Evolutionary conservation across 64 coral and sea anemone genomes (phyloP), one percentile per base, ranked within the genome.

Genomic region (Stichodactyla mertensii): DNA sequence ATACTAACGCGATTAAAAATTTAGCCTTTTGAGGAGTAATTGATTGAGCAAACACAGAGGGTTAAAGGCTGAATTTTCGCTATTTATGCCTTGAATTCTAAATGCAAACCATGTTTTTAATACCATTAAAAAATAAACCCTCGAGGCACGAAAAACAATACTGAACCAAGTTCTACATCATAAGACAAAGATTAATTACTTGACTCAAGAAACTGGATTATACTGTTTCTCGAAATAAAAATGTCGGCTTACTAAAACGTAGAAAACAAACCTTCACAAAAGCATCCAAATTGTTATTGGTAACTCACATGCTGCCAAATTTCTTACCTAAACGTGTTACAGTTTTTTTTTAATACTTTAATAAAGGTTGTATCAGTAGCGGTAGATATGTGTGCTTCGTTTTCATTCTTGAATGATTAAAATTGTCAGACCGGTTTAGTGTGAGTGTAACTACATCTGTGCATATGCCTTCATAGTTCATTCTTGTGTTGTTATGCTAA

Each of bases 31-130:
- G 69, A 74, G 7, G 69, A 31, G 10, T 74, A 74, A 74, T 74
- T 74, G 69, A 74, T 74, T 74, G 27, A 74, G 69, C 24, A 74
- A 74, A 74, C 69, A 69, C 64, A 69, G 19, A 69, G 19, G 59
- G 64, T 69, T 20, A 69, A 69, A 74, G 69, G 69, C 69, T 74
- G 69, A 74, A 10, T 31, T 12, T 31, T 36, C 69, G 2, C 12
- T 7, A 7, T 69, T 69, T 69, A 6, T 69, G 19, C 19, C 16
- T 69, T 22, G n/a, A 69, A 23, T 69, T 69, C 6, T 20, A 22
- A 22, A 69, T 69, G 59, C 6, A 69, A 69, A 23, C 18, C 64
- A 69, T 22, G 64, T 69, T 26, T 69, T 7, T 20, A 58, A 58
- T 22, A 26, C 19, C 8, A 69, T n/a, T 22, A 20, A 20, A 20